Base-by-base conservation (phyloP, 2,113 vertebrate genomes). In the Marmota monax region DNA sequence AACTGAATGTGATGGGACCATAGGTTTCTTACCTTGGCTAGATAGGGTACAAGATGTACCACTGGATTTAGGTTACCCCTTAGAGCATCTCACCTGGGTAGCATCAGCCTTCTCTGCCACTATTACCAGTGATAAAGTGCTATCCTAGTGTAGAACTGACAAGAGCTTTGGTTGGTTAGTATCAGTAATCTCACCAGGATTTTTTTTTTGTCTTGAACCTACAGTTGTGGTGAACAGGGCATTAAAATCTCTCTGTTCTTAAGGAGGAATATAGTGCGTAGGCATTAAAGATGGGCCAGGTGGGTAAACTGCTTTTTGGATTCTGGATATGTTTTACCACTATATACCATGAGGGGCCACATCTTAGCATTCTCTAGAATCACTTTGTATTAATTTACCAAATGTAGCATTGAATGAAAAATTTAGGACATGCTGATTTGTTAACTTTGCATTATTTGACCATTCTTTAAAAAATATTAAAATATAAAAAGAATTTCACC, bases 381-480 rank as follows among this genome's bases (percentile, higher is more conserved):
- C 39, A 53, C 45, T 76, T 84, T 72, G 48, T 58, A 45, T 78
- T 79, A 61, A 80, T 84, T 97, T 92, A 84, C 34, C 32, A 82
- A 58, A 85, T 85, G 51, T 27, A 96, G 16, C 5, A 58, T 85
- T 80, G 80, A 87, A 27, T 45, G 53, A 92, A 56, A 92, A 82
- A 78, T 74, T 45, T 84, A 39, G 74, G 92, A 65, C 22, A 25
- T 72, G 69, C 14, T 92, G 25, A 78, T 70, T 82, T 90, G 34
- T 61, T 94, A 86, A 77, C 51, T 23, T 94, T 93, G 69, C 4
- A 18, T 85, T 89, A 70, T 51, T 95, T 92, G 78, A 51, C 45
- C 17, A 90, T 83, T 90, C 63, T 90, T 34, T 84, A 11, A 88
- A 96, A 96, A 67, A 63, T n/a, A 61, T 67, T 94, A 67, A 94